Percentiles rank a stretch among this genome's conserved stretches.
phyloP scores from a whole-genome alignment of 1,140 invertebrate species.

The Cyrtorhinus lividipennis region DNA sequence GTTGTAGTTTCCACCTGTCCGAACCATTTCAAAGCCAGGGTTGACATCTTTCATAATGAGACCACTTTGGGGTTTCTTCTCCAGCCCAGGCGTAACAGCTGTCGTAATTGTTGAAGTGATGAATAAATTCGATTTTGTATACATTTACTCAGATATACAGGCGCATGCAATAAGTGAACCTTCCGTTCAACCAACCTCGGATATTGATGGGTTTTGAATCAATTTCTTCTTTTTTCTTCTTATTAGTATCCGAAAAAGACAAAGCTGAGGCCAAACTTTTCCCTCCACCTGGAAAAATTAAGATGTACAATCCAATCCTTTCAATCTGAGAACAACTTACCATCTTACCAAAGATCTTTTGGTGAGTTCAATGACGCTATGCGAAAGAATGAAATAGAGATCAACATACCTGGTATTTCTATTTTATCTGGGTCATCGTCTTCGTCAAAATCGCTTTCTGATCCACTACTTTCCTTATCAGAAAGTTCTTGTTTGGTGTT shows the following conservation, averaged over 20 bases:
- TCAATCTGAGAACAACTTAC: no score
- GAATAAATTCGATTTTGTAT: no score
- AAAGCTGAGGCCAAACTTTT: slow-evolving; percentile 62
- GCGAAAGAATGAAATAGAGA: no score
- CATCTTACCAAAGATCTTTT: no score
- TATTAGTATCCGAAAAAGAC: slow-evolving; percentile 33
- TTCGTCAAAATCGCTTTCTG: slow-evolving; percentile 58
- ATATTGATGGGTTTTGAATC: not conserved
- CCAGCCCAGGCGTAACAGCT: not conserved
- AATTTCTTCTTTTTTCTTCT: slow-evolving; percentile 18
- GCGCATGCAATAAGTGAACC: no score
- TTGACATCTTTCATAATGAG: slow-evolving; percentile 35
- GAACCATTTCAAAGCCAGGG: slow-evolving; percentile 34
- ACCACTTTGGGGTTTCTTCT: slow-evolving; percentile 31
- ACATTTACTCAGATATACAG: no score
- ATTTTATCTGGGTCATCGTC: slow-evolving; percentile 81
- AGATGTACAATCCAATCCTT: not conserved
- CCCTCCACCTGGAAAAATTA: slow-evolving; percentile 46
- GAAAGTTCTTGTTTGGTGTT: slow-evolving; percentile 11
- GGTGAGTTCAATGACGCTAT: no score
- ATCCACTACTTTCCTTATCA: slow-evolving; percentile 44
- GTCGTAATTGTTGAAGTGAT: no score
- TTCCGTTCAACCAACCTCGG: not conserved
- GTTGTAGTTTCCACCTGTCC: slow-evolving; percentile 23
- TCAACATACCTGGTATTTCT: slow-evolving; percentile 59